Evolutionary conservation across 2,888 invertebrate species (phyloP).

Genomic region (Eupelmus urozonus): DNA sequence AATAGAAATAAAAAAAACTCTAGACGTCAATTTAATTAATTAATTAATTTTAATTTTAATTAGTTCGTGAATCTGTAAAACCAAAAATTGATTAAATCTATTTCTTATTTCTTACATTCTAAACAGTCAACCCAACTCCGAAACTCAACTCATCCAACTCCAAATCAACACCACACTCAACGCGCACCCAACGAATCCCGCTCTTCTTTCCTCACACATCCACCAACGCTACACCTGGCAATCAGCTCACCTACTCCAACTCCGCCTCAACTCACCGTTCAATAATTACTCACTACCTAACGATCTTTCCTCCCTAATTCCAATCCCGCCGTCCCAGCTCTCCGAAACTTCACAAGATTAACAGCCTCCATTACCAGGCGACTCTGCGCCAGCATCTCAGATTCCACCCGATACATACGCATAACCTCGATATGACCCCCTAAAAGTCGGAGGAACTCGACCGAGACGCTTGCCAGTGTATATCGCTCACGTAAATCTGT

Average conservation of each 20-base stretch:
- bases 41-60: no score
- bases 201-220: no score
- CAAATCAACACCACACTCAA: no score
- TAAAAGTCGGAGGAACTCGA: conserved; percentile 16
- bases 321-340: conserved; percentile 29
- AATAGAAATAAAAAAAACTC: no score
- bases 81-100: no score
- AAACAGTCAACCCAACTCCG: no score
- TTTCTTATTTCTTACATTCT: no score
- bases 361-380: conserved; percentile 53
- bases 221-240: no score
- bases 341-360: conserved; percentile 56
- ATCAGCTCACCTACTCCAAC: neutral
- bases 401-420: conserved; percentile 30
- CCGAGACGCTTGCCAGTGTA: neutral
- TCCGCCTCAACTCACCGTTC: neutral
- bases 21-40: no score
- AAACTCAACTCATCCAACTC: no score
- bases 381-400: conserved; percentile 27
- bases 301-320: conserved; percentile 39
- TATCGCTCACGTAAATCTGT: conserved; percentile 3
- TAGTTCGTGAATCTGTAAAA: no score
- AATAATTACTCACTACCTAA: conserved; percentile 41
- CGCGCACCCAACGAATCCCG: no score
- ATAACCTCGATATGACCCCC: neutral